Percentiles rank a stretch among this genome's conserved stretches.
These are phyloP conservation scores for Leucania comma DNA, from an alignment of 2,888 invertebrate genomes.

Conservation along the genomic window DNA sequence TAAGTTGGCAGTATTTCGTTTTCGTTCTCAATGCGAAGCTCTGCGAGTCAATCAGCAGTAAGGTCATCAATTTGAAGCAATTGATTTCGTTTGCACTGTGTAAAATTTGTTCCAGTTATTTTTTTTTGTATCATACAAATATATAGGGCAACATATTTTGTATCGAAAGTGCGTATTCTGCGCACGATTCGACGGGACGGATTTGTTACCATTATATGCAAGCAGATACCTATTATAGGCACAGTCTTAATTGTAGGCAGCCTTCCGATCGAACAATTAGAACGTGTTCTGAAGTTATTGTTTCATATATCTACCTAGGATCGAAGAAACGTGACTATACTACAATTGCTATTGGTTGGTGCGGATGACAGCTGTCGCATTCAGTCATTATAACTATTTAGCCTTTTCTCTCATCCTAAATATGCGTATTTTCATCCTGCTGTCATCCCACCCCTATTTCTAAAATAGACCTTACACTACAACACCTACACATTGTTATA, in stretches of 20 bases:
- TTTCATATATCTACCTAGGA: not conserved
- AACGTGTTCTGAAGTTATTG: conserved; percentile 49
- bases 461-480: too few relatives aligned
- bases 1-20: conserved; percentile 52
- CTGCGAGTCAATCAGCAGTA: conserved; percentile 71
- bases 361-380: too few relatives aligned
- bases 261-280: conserved; percentile 2
- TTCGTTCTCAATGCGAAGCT: conserved; percentile 61
- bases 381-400: too few relatives aligned
- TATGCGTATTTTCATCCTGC: too few relatives aligned
- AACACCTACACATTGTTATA: conserved; percentile 20
- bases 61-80: conserved; percentile 81
- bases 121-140: conserved; percentile 41
- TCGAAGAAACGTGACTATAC: conserved; percentile 1
- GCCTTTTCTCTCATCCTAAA: too few relatives aligned
- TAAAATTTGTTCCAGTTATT: conserved; percentile 56
- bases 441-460: too few relatives aligned
- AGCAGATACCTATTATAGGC: conserved; percentile 1
- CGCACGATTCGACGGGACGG: conserved; percentile 21
- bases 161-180: conserved; percentile 17
- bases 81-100: conserved; percentile 70
- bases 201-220: conserved; percentile 23
- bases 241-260: conserved; percentile 22
- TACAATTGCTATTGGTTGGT: too few relatives aligned
- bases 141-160: conserved; percentile 17